Percentiles rank a stretch among this genome's conserved stretches.
Evolutionary conservation across 2,797 vertebrate species (phyloP).

Genomic region (Avahi laniger): DNA sequence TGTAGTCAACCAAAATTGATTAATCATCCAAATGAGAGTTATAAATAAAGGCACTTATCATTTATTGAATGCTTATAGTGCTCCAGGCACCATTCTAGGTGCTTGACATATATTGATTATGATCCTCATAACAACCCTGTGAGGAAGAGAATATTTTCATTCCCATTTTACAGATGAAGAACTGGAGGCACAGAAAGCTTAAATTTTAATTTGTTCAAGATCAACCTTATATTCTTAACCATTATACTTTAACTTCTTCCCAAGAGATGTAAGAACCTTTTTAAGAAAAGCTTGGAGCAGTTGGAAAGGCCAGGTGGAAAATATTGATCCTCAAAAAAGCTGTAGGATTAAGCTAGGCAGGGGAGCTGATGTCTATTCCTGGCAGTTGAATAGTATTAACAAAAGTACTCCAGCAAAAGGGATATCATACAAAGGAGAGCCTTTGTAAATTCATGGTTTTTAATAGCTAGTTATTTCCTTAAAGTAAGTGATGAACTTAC

Average conservation of each 20-base stretch:
- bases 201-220: slow-evolving; percentile 24
- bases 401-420: background rate
- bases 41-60: background rate
- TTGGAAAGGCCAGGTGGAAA: background rate
- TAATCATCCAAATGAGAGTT: background rate
- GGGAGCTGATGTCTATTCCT: background rate
- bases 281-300: background rate
- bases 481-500: background rate
- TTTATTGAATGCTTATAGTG: background rate
- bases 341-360: background rate
- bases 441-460: background rate
- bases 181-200: background rate
- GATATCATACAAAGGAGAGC: background rate
- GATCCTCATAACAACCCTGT: background rate
- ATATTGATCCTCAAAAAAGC: background rate
- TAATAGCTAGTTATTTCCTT: slow-evolving; percentile 5
- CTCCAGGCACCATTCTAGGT: background rate
- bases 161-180: background rate
- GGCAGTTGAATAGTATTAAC: background rate
- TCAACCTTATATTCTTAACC: background rate
- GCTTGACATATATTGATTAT: background rate
- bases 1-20: background rate
- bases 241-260: background rate
- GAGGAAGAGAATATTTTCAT: background rate
- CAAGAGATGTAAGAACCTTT: background rate